Evolutionary conservation across 2,888 invertebrate species (phyloP), one percentile per base, ranked within the genome.

Genomic region (Cantharis rustica): DNA sequence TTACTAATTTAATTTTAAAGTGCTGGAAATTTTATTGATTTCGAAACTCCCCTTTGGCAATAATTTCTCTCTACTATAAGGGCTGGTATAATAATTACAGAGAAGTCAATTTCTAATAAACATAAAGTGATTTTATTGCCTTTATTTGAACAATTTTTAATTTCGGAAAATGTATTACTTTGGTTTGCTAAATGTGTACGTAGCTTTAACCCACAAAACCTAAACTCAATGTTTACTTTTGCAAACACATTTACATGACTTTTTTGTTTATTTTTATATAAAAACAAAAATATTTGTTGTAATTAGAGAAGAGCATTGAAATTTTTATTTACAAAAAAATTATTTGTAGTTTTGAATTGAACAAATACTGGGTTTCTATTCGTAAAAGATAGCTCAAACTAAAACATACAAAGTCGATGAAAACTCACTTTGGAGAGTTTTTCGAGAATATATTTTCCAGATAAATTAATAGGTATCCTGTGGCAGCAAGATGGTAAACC

Each of bases 1-100:
- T 61, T 63, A 23, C 62, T 71, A 71, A 71, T 71, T 27, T 20
- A 16, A 71, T 71, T 61, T 71, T 26, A 63, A 62, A 71, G 63
- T 71, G 63, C 71, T 63, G 15, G 71, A 27, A 27, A 62, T 23
- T 61, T n/a, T 70, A 70, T 70, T 62, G 63, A 71, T 63, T 69
- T 31, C 16, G 26, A 26, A 71, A 27, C 26, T 26, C 26, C 20
- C 16, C 63, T 61, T 63, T 17, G 13, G 47, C 47, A 47, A 47
- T 47, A 47, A 47, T 47, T 47, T 47, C 5, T 47, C 47, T 47
- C 47, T 47, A n/a, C 47, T 47, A 47, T 47, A 47, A 47, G 47
- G 47, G 47, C 47, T 47, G 47, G 47, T 47, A 47, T 47, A 47
- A 47, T 47, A 47, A 47, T 47, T 47, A 47, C 47, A 7, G n/a